Conservation (phyloP, 2,113 vertebrate genomes). For the Marmota flaviventris region DNA sequence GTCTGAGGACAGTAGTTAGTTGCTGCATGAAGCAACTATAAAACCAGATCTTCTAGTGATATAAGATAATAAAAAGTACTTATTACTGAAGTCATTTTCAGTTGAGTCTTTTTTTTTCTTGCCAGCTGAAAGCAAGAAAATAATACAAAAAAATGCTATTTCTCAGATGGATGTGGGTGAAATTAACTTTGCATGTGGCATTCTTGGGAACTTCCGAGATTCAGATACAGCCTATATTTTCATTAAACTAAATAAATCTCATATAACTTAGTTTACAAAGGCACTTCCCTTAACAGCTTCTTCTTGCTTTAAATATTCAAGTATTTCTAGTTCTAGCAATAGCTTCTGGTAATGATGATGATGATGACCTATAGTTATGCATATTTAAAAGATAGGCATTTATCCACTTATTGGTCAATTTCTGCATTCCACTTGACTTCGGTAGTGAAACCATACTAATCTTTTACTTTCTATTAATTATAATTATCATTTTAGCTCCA, state of each 20-base stretch:
- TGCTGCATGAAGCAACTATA: background rate
- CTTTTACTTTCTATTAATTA: constrained; percentile 45
- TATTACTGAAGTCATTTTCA: constrained; percentile 22
- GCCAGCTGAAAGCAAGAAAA: background rate
- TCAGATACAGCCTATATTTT: no score
- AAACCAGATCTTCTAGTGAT: constrained; percentile 17
- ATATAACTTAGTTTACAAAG: no score
- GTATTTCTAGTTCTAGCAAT: no score
- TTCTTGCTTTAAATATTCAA: no score
- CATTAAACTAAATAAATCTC: no score
- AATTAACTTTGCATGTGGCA: constrained; percentile 49
- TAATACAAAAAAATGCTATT: constrained; percentile 8
- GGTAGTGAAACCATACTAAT: constrained; percentile 9
- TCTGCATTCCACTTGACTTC: constrained; percentile 32
- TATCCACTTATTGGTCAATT: constrained; percentile 41
- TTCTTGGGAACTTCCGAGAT: no score
- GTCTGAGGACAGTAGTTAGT: background rate
- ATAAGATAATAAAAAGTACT: background rate
- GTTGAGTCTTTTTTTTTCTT: background rate
- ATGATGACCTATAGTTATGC: no score
- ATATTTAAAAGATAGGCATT: background rate
- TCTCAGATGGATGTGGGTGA: background rate
- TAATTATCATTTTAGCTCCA: constrained; percentile 54
- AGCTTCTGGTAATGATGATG: no score
- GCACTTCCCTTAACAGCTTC: no score